These are phyloP conservation scores for Callithrix jacchus DNA, from an alignment of 2,113 vertebrate genomes.

Conservation along the genomic window DNA sequence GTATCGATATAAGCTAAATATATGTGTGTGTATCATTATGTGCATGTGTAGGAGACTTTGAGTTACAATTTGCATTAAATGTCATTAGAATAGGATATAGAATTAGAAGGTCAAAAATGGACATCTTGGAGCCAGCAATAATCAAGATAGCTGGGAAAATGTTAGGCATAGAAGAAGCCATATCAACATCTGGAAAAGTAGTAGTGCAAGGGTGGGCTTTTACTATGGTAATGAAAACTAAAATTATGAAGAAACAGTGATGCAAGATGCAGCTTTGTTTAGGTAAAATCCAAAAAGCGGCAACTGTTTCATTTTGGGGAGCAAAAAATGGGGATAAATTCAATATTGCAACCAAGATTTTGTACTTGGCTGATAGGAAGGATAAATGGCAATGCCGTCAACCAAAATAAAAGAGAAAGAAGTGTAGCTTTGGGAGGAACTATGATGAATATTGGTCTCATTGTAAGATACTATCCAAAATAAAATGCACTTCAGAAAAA, in stretches of 20 bases:
- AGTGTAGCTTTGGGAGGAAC: not conserved
- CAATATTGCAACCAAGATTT: not conserved
- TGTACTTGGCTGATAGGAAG: not conserved
- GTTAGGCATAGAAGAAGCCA: not conserved
- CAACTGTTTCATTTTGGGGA: not conserved
- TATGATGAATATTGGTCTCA: not conserved
- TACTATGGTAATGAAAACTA: not conserved
- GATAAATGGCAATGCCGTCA: not conserved
- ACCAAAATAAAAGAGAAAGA: not conserved
- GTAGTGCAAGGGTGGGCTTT: not conserved
- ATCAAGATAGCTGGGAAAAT: not conserved
- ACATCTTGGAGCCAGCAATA: not conserved
- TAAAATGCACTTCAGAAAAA: not conserved
- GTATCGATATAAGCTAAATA: too few species aligned
- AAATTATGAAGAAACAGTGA: not conserved
- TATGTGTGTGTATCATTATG: not conserved
- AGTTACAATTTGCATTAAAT: not conserved
- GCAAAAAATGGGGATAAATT: not conserved
- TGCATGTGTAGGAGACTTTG: not conserved
- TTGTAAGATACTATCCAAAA: not conserved
- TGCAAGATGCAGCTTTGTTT: not conserved
- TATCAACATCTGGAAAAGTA: not conserved
- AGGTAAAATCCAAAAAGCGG: not conserved
- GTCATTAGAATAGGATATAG: not conserved
- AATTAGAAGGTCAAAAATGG: not conserved